Conservation (phyloP, 1,140 invertebrate genomes). For the Brachionus sp. region DNA sequence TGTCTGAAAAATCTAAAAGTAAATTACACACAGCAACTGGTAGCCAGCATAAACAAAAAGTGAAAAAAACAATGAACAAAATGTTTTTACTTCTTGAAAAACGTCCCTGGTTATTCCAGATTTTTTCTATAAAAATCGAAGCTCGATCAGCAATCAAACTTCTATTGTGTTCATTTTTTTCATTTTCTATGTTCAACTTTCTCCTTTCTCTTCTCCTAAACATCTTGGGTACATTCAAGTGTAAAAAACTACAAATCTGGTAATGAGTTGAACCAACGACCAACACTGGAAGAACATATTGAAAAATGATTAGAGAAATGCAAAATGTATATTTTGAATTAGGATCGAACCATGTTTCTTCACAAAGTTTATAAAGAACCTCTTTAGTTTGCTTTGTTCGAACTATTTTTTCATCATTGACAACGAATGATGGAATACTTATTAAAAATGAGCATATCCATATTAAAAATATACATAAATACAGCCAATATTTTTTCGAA, state of each 20-base stretch:
- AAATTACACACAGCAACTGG: slow-evolving; percentile 20
- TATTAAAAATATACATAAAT: slow-evolving; percentile 8
- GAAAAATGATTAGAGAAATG: neutral
- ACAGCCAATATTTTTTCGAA: neutral
- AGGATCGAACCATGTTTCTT: slow-evolving; percentile 14
- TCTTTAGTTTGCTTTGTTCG: slow-evolving; percentile 18
- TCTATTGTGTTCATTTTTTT: neutral
- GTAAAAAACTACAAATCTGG: slow-evolving; percentile 16
- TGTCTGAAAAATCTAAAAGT: slow-evolving; percentile 26
- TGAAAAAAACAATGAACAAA: slow-evolving; percentile 23
- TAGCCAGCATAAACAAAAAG: slow-evolving; percentile 38
- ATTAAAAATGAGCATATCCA: slow-evolving; percentile 23
- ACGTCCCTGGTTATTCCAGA: neutral
- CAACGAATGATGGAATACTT: slow-evolving; percentile 19
- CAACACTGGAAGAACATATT: slow-evolving; percentile 15
- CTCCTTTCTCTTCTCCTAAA: slow-evolving; percentile 25
- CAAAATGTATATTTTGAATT: slow-evolving; percentile 2
- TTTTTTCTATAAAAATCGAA: neutral
- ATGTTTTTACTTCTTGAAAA: slow-evolving; percentile 40
- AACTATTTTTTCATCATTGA: neutral
- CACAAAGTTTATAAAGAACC: slow-evolving; percentile 1
- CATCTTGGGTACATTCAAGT: slow-evolving; percentile 31
- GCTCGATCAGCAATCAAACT: neutral
- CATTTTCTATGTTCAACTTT: neutral
- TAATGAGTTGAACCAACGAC: slow-evolving; percentile 19